These are phyloP conservation scores for Thunnus maccoyii DNA, from an alignment of 2,113 vertebrate species.

Conservation along the genomic window DNA sequence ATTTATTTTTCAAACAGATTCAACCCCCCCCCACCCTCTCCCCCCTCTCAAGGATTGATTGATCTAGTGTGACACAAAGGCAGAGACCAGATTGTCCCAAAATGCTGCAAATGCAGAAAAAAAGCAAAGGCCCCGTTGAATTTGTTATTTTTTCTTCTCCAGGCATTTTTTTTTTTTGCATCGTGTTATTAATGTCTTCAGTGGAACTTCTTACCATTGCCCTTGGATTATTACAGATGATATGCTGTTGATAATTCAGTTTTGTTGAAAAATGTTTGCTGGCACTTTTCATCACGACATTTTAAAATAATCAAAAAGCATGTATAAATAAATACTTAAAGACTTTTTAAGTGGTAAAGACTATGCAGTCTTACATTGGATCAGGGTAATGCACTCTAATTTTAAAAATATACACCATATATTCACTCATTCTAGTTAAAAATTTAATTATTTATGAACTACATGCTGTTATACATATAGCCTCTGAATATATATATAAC, in stretches of 20 bases:
- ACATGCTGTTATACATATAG: not conserved
- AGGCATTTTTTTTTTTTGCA: not conserved
- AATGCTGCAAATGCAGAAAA: constrained; percentile 10
- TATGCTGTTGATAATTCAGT: not conserved
- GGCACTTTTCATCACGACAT: not conserved
- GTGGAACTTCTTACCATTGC: not conserved
- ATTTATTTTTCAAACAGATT: constrained; percentile 58
- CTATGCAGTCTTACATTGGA: not conserved
- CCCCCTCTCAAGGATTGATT: constrained; percentile 36
- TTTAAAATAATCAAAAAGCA: not conserved
- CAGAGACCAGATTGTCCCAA: constrained; percentile 9
- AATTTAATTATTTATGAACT: not conserved
- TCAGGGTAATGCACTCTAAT: not conserved
- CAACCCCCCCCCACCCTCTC: not conserved
- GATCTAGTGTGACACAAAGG: constrained; percentile 43
- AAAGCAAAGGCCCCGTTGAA: not conserved
- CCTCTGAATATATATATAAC: too few species aligned
- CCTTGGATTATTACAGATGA: not conserved
- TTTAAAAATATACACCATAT: not conserved
- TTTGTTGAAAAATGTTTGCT: not conserved
- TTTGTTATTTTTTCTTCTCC: not conserved
- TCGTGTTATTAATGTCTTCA: constrained; percentile 8
- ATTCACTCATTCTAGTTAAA: not conserved
- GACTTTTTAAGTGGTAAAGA: not conserved
- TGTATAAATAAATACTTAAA: not conserved